Conservation (phyloP, 2,888 invertebrate species). For the Melipona bicolor region DNA sequence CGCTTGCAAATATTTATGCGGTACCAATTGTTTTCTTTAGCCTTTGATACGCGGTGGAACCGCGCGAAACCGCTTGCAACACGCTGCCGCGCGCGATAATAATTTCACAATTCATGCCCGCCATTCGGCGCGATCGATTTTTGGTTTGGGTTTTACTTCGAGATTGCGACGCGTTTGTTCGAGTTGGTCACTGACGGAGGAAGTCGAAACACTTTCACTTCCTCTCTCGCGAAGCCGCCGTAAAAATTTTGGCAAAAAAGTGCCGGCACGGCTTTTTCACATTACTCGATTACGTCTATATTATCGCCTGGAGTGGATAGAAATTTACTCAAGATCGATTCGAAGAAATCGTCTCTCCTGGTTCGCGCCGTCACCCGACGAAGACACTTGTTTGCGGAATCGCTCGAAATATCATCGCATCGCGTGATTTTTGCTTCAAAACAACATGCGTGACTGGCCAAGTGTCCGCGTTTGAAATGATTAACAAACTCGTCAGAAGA, state of each 20-base stretch:
- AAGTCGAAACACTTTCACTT: conserved; percentile 54
- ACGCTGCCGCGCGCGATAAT: conserved; percentile 8
- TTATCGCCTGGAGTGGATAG: not conserved
- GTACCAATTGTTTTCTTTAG: conserved; percentile 33
- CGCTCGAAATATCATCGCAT: no score
- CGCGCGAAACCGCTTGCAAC: conserved; percentile 36
- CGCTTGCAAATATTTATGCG: conserved; percentile 40
- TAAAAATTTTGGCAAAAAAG: conserved; percentile 36
- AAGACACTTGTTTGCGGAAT: no score
- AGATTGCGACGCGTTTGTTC: conserved; percentile 29
- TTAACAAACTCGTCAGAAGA: no score
- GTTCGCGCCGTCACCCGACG: no score
- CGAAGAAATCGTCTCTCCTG: no score
- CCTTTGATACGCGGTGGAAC: conserved; percentile 15
- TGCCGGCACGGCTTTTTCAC: not conserved
- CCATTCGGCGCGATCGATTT: not conserved
- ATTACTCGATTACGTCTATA: accelerated
- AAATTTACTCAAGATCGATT: no score
- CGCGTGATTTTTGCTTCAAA: no score
- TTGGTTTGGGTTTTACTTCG: conserved; percentile 25
- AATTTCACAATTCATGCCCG: conserved; percentile 44
- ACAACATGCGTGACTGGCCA: no score
- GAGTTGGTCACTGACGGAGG: not conserved
- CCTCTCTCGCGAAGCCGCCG: conserved; percentile 6
- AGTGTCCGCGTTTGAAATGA: no score